phyloP scores from a whole-genome alignment of 2,888 invertebrate species.

The Nipponacmea schrenckii region DNA sequence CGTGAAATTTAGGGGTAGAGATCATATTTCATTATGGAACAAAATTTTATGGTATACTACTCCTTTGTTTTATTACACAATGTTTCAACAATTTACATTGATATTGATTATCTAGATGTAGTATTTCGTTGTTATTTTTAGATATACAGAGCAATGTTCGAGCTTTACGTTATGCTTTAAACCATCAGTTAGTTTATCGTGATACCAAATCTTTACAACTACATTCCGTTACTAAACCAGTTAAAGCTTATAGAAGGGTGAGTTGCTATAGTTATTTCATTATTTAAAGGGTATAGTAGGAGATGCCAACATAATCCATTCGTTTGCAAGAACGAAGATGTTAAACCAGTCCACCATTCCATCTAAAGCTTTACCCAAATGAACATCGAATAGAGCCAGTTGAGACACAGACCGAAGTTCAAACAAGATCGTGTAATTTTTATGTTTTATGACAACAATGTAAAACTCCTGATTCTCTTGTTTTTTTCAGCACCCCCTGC shows the following conservation, averaged over 20 bases:
- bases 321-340: background rate
- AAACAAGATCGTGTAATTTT: too few relatives aligned
- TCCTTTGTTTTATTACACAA: too few relatives aligned
- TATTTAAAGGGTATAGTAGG: background rate
- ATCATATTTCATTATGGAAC: too few relatives aligned
- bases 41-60: too few relatives aligned
- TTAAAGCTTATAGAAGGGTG: constrained; percentile 58
- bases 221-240: constrained; percentile 52
- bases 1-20: too few relatives aligned
- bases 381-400: too few relatives aligned
- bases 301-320: background rate
- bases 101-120: too few relatives aligned
- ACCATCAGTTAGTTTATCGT: constrained; percentile 59
- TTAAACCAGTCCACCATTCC: background rate
- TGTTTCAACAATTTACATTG: too few relatives aligned
- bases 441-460: too few relatives aligned
- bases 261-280: constrained; percentile 1
- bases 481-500: constrained; percentile 40
- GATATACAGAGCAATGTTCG: constrained; percentile 61
- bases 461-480: too few relatives aligned
- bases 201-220: constrained; percentile 50
- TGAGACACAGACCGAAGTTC: too few relatives aligned
- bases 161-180: constrained; percentile 59
- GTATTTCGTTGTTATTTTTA: constrained; percentile 28
- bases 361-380: background rate